Evolutionary conservation across 1,140 invertebrate genomes (phyloP).

Genomic region (Drosophila chauvacae): DNA sequence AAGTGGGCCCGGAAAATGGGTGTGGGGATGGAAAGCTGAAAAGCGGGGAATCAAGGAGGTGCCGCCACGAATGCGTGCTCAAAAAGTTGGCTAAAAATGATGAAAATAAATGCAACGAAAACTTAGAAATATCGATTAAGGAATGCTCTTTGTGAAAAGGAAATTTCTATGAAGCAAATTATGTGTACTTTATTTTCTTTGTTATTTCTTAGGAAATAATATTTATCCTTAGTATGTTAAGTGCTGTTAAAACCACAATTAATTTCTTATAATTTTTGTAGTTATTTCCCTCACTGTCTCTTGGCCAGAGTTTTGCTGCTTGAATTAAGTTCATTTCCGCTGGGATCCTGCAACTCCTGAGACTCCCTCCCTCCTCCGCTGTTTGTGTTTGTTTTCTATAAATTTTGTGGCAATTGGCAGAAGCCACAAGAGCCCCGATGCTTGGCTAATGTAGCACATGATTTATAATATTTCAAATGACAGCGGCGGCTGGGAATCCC

Average conservation of each 20-base stretch:
- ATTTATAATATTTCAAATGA: conserved; percentile 82
- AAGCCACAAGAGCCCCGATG: conserved; percentile 56
- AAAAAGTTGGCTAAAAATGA: conserved; percentile 26
- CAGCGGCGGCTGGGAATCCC: conserved; percentile 37
- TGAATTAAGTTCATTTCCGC: conserved; percentile 43
- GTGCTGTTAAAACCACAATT: neutral
- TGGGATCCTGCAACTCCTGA: neutral
- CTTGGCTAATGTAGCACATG: conserved; percentile 82
- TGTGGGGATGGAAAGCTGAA: neutral
- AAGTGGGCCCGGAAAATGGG: conserved; percentile 30
- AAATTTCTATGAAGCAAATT: too few relatives aligned
- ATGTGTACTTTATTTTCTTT: neutral
- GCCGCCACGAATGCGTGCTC: conserved; percentile 56
- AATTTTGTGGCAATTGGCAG: conserved; percentile 78
- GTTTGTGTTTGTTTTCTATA: conserved; percentile 67
- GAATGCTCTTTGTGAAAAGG: neutral
- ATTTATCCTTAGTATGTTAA: neutral
- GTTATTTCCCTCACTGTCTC: neutral
- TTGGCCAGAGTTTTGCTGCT: conserved; percentile 34
- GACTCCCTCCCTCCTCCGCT: neutral
- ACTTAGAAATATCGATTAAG: neutral
- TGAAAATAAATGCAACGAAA: conserved; percentile 6
- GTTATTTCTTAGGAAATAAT: neutral
- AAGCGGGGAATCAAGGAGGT: conserved; percentile 3
- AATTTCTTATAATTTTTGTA: neutral